Conservation (phyloP, 2,888 invertebrate species). For the Melinaea marsaeus region DNA sequence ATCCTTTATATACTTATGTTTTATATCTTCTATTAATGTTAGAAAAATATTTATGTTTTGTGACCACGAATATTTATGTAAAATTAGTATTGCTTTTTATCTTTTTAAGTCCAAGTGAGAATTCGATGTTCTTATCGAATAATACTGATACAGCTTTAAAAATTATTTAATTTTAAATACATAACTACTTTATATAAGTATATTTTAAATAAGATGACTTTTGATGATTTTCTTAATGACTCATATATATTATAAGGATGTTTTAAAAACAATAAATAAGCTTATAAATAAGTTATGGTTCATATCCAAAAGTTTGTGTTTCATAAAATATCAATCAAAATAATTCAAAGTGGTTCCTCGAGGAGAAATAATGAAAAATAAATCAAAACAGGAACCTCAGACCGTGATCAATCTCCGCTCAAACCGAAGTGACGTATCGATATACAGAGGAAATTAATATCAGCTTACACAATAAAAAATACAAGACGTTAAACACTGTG, state of each 20-base stretch:
- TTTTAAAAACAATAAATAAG: too few species aligned
- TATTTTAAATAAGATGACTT: too few species aligned
- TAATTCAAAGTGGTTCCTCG: not conserved
- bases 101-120: not conserved
- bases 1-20: too few species aligned
- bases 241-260: too few species aligned
- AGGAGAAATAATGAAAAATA: not conserved
- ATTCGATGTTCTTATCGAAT: not conserved
- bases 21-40: too few species aligned
- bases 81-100: not conserved
- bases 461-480: slow-evolving; percentile 1
- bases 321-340: not conserved
- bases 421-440: slow-evolving; percentile 58
- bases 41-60: too few species aligned
- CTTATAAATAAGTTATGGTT: not conserved
- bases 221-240: too few species aligned
- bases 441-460: slow-evolving; percentile 48
- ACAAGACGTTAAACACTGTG: not conserved
- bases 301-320: not conserved
- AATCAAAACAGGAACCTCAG: slow-evolving; percentile 30
- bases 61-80: too few species aligned
- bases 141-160: not conserved
- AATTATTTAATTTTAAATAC: not conserved
- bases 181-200: too few species aligned
- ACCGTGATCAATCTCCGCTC: slow-evolving; percentile 70